Percentiles rank a stretch among this genome's conserved stretches.
Conservation (phyloP, 2,888 invertebrate species). For the Anthrax anthrax region DNA sequence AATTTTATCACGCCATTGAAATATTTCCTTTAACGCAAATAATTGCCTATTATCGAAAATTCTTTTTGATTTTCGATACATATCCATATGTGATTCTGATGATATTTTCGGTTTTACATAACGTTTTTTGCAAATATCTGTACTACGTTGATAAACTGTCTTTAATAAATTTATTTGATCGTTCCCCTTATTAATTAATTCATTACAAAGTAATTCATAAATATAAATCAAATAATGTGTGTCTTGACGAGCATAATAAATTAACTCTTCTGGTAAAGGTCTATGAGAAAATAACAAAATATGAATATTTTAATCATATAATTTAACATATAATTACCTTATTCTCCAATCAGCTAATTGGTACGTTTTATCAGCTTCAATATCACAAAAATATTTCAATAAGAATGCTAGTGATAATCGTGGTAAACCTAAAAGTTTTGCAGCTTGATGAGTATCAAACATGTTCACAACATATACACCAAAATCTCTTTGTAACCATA, state of each 20-base stretch:
- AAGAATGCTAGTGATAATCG: conserved; percentile 65
- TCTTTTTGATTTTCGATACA: conserved; percentile 64
- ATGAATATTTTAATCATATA: not conserved
- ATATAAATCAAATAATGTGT: conserved; percentile 90
- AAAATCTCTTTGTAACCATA: conserved; percentile 92
- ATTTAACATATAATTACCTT: conserved; percentile 33
- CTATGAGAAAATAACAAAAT: conserved; percentile 28
- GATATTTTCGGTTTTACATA: conserved; percentile 63
- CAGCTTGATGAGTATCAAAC: conserved; percentile 91
- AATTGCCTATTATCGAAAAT: conserved; percentile 75
- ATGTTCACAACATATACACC: conserved; percentile 90
- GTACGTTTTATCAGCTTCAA: conserved; percentile 75
- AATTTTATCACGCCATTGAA: conserved; percentile 73
- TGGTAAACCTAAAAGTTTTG: conserved; percentile 53
- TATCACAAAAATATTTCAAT: conserved; percentile 59
- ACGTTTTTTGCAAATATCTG: conserved; percentile 60
- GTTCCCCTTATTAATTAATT: conserved; percentile 51
- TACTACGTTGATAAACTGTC: conserved; percentile 59
- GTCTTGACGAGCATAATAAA: conserved; percentile 80
- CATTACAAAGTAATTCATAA: conserved; percentile 63
- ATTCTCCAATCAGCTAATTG: conserved; percentile 94
- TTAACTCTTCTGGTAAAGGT: conserved; percentile 68
- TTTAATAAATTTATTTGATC: conserved; percentile 48
- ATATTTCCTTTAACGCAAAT: conserved; percentile 65
- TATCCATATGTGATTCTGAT: conserved; percentile 54